Evolutionary conservation across 2,113 vertebrate genomes (phyloP).

Genomic region (Bothrops jararaca): DNA sequence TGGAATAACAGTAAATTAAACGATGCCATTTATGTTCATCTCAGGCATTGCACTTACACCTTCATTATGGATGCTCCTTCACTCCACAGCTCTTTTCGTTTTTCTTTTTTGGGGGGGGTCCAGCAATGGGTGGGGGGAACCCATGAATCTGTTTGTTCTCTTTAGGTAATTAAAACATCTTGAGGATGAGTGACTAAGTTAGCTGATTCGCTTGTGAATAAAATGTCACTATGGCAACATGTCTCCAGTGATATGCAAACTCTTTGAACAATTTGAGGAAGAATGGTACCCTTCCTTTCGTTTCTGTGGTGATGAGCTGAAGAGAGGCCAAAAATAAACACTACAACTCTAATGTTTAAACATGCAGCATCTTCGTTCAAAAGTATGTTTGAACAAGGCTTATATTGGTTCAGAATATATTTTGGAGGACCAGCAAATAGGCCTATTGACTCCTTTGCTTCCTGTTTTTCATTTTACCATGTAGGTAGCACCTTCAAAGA

Average conservation of each 20-base stretch:
- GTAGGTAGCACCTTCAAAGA: neutral
- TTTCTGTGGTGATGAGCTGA: neutral
- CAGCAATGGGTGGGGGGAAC: neutral
- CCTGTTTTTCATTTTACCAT: neutral
- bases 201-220: constrained; percentile 38
- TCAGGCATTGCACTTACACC: neutral
- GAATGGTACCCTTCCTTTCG: constrained; percentile 24
- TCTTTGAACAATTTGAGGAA: constrained; percentile 38
- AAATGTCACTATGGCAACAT: constrained; percentile 29
- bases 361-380: constrained; percentile 8
- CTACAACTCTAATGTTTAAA: constrained; percentile 14
- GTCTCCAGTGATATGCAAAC: constrained; percentile 9
- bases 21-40: neutral
- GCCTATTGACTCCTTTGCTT: neutral
- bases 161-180: constrained; percentile 32
- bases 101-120: neutral
- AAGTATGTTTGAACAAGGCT: constrained; percentile 46
- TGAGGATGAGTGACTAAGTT: constrained; percentile 39
- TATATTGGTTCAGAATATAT: neutral
- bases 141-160: neutral
- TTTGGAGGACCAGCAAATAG: neutral
- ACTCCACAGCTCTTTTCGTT: neutral
- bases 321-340: constrained; percentile 35
- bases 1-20: neutral
- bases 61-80: neutral